Base-by-base conservation (phyloP, 2,888 invertebrate species). In the Oegoconia quadripuncta region DNA sequence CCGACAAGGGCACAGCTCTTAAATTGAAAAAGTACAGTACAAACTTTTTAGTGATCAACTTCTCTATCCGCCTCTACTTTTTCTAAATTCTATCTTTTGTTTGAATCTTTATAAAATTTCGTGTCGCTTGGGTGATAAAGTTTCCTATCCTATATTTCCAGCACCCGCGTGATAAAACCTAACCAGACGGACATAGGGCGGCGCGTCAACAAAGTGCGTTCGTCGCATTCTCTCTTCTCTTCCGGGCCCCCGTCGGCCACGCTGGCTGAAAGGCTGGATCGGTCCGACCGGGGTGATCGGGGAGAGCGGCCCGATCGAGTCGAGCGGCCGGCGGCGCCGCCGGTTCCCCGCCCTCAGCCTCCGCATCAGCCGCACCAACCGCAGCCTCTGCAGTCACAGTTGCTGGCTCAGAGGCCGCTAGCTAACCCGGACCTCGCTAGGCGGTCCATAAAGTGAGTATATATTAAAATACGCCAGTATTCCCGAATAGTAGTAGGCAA, bases 101-200 rank as follows among this genome's bases (percentile, higher is more conserved):
- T n/a, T n/a, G n/a, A n/a, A n/a, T n/a, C n/a, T n/a, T n/a, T n/a
- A n/a, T n/a, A n/a, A n/a, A n/a, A n/a, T n/a, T n/a, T n/a, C n/a
- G n/a, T n/a, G n/a, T n/a, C n/a, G n/a, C n/a, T n/a, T n/a, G n/a
- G n/a, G n/a, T n/a, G n/a, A n/a, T n/a, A n/a, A n/a, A n/a, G n/a
- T n/a, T n/a, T n/a, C n/a, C n/a, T n/a, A n/a, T n/a, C n/a, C n/a
- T n/a, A n/a, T 34, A 28, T 39, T 90, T 89, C 36, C 88, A 96
- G 97, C 89, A 95, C 97, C 65, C 93, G 96, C 76, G 97, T 96
- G 78, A 97, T 97, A 73, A 97, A 97, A 83, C 93, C 95, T 57
- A 95, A 95, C 83, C 95, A 95, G 73, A 94, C 93, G 62, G 95
- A 95, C 80, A 95, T 97, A 65, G 96, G 96, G 42, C 91, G 95